These are phyloP conservation scores for Sylvilagus floridanus DNA, from an alignment of 2,797 vertebrate genomes.

Conservation along the genomic window DNA sequence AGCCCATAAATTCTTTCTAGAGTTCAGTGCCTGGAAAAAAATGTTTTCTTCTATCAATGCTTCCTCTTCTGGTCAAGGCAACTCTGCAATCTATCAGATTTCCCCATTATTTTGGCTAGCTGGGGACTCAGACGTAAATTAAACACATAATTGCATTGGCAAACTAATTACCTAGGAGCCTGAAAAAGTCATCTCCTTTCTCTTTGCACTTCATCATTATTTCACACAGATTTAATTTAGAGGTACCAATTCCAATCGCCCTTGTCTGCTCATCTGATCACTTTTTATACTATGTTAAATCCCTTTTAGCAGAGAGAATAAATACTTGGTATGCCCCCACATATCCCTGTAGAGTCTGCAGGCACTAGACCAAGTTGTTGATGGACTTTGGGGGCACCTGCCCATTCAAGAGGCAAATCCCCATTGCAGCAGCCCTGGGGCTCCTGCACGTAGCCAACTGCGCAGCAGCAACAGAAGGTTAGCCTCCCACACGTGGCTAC, in stretches of 20 bases:
- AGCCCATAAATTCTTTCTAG: constrained; percentile 35
- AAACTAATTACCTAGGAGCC: constrained; percentile 4
- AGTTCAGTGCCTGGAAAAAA: background rate
- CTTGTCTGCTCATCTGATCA: constrained; percentile 15
- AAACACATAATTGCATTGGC: background rate
- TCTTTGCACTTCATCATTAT: constrained; percentile 26
- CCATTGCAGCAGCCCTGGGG: background rate
- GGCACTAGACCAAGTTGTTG: background rate
- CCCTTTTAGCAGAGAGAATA: background rate
- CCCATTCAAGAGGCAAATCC: no score
- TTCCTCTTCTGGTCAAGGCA: constrained; percentile 32
- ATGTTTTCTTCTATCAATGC: background rate
- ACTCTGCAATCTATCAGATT: constrained; percentile 9
- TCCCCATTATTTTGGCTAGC: constrained; percentile 29
- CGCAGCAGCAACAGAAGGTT: background rate
- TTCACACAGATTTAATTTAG: constrained; percentile 58
- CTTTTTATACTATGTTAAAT: constrained; percentile 31
- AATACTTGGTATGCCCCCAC: background rate
- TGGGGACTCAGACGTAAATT: constrained; percentile 14
- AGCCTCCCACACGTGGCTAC: background rate
- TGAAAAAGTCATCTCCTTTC: constrained; percentile 1
- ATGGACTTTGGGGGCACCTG: background rate
- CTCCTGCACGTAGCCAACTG: background rate
- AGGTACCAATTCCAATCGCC: constrained; percentile 8
- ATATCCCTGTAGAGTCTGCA: background rate